phyloP scores from a whole-genome alignment of 1,140 invertebrate species.

The Orius laevigatus region DNA sequence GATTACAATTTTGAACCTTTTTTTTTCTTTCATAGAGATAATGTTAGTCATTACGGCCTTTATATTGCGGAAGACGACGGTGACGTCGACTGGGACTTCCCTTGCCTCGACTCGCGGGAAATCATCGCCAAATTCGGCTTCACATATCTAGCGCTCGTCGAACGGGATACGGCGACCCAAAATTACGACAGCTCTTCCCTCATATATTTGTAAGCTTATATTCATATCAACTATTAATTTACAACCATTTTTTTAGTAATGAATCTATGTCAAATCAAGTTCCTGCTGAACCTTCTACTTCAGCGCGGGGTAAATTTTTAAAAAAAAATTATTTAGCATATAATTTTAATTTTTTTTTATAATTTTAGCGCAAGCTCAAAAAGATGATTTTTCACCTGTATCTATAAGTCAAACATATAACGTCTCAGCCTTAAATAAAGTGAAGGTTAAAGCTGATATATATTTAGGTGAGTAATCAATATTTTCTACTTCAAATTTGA shows the following conservation, averaged over 20 bases:
- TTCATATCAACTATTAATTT: background rate
- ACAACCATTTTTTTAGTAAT: background rate
- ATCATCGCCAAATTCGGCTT: constrained; percentile 86
- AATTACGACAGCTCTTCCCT: constrained; percentile 7
- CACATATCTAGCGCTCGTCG: constrained; percentile 69
- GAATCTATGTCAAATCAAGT: background rate
- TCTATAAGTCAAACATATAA: constrained; percentile 42
- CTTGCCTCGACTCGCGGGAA: constrained; percentile 72
- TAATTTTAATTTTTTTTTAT: background rate
- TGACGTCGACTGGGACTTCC: constrained; percentile 89
- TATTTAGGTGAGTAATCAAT: constrained; percentile 49
- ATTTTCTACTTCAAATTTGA: too few species aligned
- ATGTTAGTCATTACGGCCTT: constrained; percentile 50
- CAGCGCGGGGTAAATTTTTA: constrained; percentile 2
- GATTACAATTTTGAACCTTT: background rate
- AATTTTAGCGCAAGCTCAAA: constrained; percentile 12
- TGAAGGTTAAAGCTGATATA: constrained; percentile 63
- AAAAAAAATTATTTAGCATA: background rate
- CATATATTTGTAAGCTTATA: background rate
- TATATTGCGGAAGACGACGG: constrained; percentile 93
- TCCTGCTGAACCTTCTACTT: constrained; percentile 6
- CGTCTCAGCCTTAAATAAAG: constrained; percentile 60
- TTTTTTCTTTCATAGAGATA: constrained; percentile 26
- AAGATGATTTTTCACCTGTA: constrained; percentile 30
- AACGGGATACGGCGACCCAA: constrained; percentile 32